Base-by-base conservation (phyloP, 2,113 vertebrate genomes). In the Delphinapterus leucas region DNA sequence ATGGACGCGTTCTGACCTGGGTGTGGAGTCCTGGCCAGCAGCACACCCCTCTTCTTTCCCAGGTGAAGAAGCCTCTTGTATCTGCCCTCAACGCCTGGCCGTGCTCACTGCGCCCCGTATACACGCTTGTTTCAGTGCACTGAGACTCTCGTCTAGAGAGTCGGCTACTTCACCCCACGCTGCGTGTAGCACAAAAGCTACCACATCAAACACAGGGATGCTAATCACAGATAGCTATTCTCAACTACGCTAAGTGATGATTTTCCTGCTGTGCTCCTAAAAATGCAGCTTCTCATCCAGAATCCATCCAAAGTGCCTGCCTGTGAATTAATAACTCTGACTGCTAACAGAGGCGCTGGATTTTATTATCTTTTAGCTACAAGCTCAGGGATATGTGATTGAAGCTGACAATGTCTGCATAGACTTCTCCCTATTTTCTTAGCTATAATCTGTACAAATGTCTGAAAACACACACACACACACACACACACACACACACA, bases 181-280 rank as follows among this genome's bases (percentile, higher is more conserved):
- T 15, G 65, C 38, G 15, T 1, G 36, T 28, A 36, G 82, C 47
- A 58, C 79, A 83, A 86, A 96, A 86, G 1, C 74, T 65, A 31
- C 82, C 80, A 41, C 76, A 90, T 71, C 93, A 92, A 80, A 92
- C 84, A 68, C 58, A 1, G 70, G 91, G 77, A 76, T 95, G 95
- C 77, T 1, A 0, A 96, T 93, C 97, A 84, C 92, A 70, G 97
- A 7, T 44, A 93, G 86, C 97, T 92, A 4, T 90, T 92, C 98
- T 96, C 96, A 80, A 41, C 97, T 94, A 67, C 31, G 94, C 63
- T 74, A 93, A 93, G 92, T 63, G 97, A 92, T n/a, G 89, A 55
- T 96, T 98, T 97, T 98, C 98, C 97, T 96, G 96, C 97, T 97
- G 98, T 93, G 92, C 98, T 96, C 96, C 96, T 90, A 97, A 94